Evolutionary conservation across 2,797 vertebrate species (phyloP).

Genomic region (Lacerta viridis): DNA sequence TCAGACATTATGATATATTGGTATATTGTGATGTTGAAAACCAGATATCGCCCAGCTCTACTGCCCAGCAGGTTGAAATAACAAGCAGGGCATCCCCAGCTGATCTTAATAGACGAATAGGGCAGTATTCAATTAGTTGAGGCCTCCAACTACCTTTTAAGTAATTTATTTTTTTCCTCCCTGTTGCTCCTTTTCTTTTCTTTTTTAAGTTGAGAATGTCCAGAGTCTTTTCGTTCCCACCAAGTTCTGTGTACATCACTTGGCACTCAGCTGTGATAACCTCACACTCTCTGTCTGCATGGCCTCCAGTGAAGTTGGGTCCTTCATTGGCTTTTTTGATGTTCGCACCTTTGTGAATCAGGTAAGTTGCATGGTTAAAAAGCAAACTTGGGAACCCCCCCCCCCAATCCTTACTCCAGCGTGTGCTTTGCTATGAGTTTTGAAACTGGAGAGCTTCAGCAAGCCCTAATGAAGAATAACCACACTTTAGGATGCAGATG

Average conservation of each 20-base stretch:
- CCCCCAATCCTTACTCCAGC: background rate
- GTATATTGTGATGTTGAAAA: background rate
- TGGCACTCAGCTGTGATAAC: slow-evolving; percentile 93
- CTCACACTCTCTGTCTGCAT: slow-evolving; percentile 93
- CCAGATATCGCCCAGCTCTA: too few species aligned
- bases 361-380: slow-evolving; percentile 78
- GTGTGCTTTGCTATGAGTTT: background rate
- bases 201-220: slow-evolving; percentile 77
- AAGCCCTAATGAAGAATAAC: background rate
- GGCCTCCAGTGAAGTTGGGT: slow-evolving; percentile 78
- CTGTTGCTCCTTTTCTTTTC: background rate
- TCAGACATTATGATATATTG: background rate
- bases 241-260: slow-evolving; percentile 87
- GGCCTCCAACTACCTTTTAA: background rate
- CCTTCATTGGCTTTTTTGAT: slow-evolving; percentile 91
- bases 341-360: slow-evolving; percentile 92
- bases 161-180: too few species aligned
- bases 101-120: too few species aligned
- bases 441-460: background rate
- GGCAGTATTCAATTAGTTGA: background rate
- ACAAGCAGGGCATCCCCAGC: too few species aligned
- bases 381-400: background rate
- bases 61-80: too few species aligned
- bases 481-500: background rate
- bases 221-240: slow-evolving; percentile 81